A percentile compares a stretch with the other conserved stretches of the same genome.
phyloP scores from a whole-genome alignment of 2,113 vertebrate genomes.

The Sialia sialis region DNA sequence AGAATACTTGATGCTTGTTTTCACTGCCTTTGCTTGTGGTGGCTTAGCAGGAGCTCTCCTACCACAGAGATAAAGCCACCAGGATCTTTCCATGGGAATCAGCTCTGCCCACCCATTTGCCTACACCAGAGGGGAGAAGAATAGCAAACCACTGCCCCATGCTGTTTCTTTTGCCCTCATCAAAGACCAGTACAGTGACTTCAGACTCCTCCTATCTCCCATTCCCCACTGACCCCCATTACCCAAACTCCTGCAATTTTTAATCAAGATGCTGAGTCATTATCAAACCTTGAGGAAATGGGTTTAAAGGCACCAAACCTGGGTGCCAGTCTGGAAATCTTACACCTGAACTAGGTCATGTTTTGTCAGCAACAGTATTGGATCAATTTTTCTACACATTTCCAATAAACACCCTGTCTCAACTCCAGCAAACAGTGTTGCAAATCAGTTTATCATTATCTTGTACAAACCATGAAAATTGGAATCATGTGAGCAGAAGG shows the following conservation, averaged over 20 bases:
- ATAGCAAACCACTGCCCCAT: neutral
- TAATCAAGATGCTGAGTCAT: constrained; percentile 11
- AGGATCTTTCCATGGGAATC: neutral
- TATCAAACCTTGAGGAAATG: neutral
- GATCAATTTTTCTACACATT: constrained; percentile 38
- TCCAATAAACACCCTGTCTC: constrained; percentile 31
- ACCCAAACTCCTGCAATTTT: neutral
- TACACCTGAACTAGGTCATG: neutral
- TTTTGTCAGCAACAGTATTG: neutral
- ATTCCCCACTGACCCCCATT: neutral
- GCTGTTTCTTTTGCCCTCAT: neutral
- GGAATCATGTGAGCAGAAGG: constrained; percentile 86
- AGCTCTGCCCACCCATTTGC: neutral
- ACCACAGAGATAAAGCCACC: constrained; percentile 1
- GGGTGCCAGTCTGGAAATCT: neutral
- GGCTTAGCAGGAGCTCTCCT: constrained; percentile 1
- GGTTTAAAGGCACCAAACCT: neutral
- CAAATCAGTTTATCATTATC: constrained; percentile 78
- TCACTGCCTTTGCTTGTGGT: neutral
- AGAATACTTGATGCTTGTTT: neutral
- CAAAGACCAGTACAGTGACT: neutral
- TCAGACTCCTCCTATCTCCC: neutral
- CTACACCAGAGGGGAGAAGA: neutral
- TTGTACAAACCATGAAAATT: constrained; percentile 82
- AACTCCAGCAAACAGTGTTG: constrained; percentile 60